Base-by-base conservation (phyloP, 2,113 vertebrate species). In the Carassius auratus region DNA sequence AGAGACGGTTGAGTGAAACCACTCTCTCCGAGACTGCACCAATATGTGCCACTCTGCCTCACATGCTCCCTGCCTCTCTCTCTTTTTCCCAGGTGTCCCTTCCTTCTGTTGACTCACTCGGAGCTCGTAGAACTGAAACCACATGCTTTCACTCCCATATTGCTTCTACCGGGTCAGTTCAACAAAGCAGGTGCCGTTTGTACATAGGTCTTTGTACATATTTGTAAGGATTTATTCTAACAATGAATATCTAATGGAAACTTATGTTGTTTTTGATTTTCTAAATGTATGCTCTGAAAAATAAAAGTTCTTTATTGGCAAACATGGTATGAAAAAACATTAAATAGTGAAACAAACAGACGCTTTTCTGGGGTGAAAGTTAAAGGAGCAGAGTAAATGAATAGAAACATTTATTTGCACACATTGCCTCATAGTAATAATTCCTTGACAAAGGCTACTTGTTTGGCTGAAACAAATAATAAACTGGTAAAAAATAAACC, bases 21-120 rank as follows among this genome's bases (percentile, higher is more conserved):
- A 87, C 80, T 84, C 85, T 82, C 68, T 85, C 82, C 75, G 83
- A 64, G 62, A 84, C 62, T 45, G 84, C 84, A 81, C 71, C 85
- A 85, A 86, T 87, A 87, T 84, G 75, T 69, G 78, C 19, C 26
- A 45, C 75, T 66, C 85, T 71, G 48, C 73, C 84, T 86, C 77
- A 66, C 85, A 87, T 74, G 71, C 88, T 88, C 86, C n/a, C 75
- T 61, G 69, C 48, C 87, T 87, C 76, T 86, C 84, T 88, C 82
- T 73, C 52, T 79, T 50, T 86, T 57, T 89, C 87, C 88, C 83
- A 92, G 81, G 88, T 89, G 85, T 86, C 90, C 69, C 1, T 17
- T 38, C 84, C 81, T 66, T 90, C 64, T 89, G 88, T 89, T 91
- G 85, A 92, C 87, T 89, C 84, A 90, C 87, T 89, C 84, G 85